Conservation (phyloP, 2,888 invertebrate species). For the Eupithecia subumbrata region DNA sequence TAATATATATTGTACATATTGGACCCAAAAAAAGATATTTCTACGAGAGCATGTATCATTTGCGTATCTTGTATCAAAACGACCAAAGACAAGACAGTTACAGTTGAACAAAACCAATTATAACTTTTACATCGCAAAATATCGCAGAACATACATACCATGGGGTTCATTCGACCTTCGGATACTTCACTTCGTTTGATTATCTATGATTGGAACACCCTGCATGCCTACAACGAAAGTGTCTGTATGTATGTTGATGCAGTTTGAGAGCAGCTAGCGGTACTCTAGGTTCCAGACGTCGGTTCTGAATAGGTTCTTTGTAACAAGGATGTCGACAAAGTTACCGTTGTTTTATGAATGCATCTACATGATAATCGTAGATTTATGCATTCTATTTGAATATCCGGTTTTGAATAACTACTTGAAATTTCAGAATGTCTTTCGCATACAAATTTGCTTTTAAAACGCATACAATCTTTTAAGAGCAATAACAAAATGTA, state of each 20-base stretch:
- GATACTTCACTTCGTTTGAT: background rate
- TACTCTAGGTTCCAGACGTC: slow-evolving; percentile 49
- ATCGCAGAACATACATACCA: background rate
- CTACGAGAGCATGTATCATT: too few relatives aligned
- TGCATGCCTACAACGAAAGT: background rate
- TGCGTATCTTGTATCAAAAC: too few relatives aligned
- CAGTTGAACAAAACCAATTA: background rate
- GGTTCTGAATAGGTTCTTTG: slow-evolving; percentile 23
- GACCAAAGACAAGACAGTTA: background rate
- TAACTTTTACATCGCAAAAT: background rate
- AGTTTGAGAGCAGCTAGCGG: slow-evolving; percentile 73
- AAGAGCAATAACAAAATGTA: background rate
- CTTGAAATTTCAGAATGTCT: background rate
- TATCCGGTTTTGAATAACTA: slow-evolving; percentile 8
- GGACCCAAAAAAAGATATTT: too few relatives aligned
- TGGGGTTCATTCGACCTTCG: background rate
- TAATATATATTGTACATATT: too few relatives aligned
- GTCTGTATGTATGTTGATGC: slow-evolving; percentile 32
- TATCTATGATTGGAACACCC: background rate
- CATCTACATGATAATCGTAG: slow-evolving; percentile 1
- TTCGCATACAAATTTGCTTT: background rate
- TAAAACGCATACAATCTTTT: background rate
- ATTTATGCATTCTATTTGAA: slow-evolving; percentile 3
- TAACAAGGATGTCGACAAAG: slow-evolving; percentile 10
- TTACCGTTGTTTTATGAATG: slow-evolving; percentile 12